These are phyloP conservation scores for Hypselothyrea guttata DNA, from an alignment of 2,888 invertebrate species.

Conservation along the genomic window DNA sequence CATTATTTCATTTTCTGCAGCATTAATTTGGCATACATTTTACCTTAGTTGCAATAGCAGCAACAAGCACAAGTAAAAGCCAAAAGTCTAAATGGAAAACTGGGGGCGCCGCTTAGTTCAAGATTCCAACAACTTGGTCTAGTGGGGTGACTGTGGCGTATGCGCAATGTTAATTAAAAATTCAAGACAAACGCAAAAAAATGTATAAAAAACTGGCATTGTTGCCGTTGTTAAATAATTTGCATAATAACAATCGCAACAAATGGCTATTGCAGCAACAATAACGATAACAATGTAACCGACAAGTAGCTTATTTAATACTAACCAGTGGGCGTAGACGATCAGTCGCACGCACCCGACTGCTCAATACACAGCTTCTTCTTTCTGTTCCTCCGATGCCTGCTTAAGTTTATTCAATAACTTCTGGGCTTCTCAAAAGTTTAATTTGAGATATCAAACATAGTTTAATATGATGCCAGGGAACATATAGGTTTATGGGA, in stretches of 20 bases:
- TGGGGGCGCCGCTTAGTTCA: conserved; percentile 28
- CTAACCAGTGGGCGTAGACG: too few relatives aligned
- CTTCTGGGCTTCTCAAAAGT: too few relatives aligned
- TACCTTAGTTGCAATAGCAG: conserved; percentile 14
- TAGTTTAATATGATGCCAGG: too few relatives aligned
- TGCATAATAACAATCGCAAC: conserved; percentile 59
- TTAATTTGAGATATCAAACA: too few relatives aligned
- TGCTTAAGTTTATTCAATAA: too few relatives aligned
- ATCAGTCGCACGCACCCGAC: too few relatives aligned
- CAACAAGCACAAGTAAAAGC: background rate
- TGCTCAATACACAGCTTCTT: too few relatives aligned
- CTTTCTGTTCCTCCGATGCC: too few relatives aligned
- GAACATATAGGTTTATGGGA: too few relatives aligned
- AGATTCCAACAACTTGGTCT: conserved; percentile 9
- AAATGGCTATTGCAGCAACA: conserved; percentile 20
- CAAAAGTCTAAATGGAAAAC: background rate
- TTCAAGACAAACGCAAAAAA: conserved; percentile 24
- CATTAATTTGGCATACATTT: conserved; percentile 54
- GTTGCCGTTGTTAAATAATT: conserved; percentile 53
- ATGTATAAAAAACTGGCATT: conserved; percentile 16
- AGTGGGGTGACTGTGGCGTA: conserved; percentile 40
- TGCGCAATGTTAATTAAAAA: conserved; percentile 65
- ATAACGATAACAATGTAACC: conserved; percentile 49
- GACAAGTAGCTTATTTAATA: conserved; percentile 55
- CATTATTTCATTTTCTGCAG: conserved; percentile 57